Conservation (phyloP, 2,888 invertebrate genomes). For the Sphaerophoria rueppellii region DNA sequence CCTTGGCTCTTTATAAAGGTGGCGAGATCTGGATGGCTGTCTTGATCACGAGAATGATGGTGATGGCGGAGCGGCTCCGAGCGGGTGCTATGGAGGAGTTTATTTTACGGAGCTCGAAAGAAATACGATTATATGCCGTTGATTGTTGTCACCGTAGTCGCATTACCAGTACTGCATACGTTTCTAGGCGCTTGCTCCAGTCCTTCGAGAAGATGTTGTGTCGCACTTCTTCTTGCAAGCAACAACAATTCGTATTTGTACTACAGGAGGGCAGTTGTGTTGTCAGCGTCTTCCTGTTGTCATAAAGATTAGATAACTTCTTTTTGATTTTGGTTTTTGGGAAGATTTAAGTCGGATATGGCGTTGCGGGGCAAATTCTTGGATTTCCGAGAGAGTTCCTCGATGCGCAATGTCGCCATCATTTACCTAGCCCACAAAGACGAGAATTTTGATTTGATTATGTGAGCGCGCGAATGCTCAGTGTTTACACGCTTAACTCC, state of each 20-base stretch:
- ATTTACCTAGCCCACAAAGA: slow-evolving; percentile 27
- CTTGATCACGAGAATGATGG: slow-evolving; percentile 13
- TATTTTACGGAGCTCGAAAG: slow-evolving; percentile 60
- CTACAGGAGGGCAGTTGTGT: slow-evolving; percentile 70
- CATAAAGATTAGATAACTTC: slow-evolving; percentile 73
- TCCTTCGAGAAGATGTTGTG: slow-evolving; percentile 60
- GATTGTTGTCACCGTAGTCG: slow-evolving; percentile 73
- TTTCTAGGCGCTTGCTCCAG: slow-evolving; percentile 27
- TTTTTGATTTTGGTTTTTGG: slow-evolving; percentile 57
- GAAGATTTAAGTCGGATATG: slow-evolving; percentile 59
- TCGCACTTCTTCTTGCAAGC: slow-evolving; percentile 48
- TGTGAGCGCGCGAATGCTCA: slow-evolving; percentile 27
- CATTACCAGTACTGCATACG: slow-evolving; percentile 58
- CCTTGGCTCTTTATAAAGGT: slow-evolving; percentile 56
- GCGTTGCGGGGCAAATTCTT: slow-evolving; percentile 68
- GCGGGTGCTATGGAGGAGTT: slow-evolving; percentile 26
- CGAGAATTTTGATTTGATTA: slow-evolving; percentile 69
- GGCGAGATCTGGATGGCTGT: slow-evolving; percentile 51
- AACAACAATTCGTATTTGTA: slow-evolving; percentile 28
- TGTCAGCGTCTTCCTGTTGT: slow-evolving; percentile 72
- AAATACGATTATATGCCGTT: slow-evolving; percentile 73
- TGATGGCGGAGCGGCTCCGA: not conserved
- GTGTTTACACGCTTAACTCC: slow-evolving; percentile 35
- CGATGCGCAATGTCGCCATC: not conserved
- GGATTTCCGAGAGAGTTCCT: slow-evolving; percentile 21